Base-by-base conservation (phyloP, 2,888 invertebrate species). In the Cheilosia scutellata region DNA sequence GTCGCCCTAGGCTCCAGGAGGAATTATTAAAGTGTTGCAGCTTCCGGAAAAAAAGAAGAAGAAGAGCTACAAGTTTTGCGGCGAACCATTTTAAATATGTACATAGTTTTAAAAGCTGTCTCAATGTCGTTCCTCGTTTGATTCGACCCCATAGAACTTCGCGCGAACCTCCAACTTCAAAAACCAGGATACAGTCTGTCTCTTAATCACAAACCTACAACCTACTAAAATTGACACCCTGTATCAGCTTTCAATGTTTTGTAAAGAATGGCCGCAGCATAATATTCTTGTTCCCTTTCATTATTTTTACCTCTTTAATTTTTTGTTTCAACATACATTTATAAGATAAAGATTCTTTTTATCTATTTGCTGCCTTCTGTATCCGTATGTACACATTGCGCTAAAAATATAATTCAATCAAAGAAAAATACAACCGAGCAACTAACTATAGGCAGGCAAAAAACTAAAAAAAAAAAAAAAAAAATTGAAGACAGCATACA, bases 351-450 rank as follows among this genome's bases (percentile, higher is more conserved):
- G 25, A 51, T 47, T 65, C 42, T 27, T 51, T 25, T 37, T 44
- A 2, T 16, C 27, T 58, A 49, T 76, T 37, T n/a, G 49, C 9
- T 68, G n/a, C 60, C 66, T 74, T 29, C 47, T 72, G 47, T 44
- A 16, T 57, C 9, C 11, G 31, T 53, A 33, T 44, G 44, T 57
- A 78, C 44, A 55, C 29, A 74, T 74, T 83, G 53, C 80, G 80
- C 84, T 84, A 84, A 84, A 84, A 84, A 84, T 84, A 84, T 84
- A 84, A 75, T 84, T 84, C 80, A 80, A 79, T 80, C 74, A 80
- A 75, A 84, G 70, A 66, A 79, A 62, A 33, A 63, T 57, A 83
- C 68, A 80, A 75, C 51, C 79, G 42, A 57, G 42, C 72, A 57
- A 47, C 63, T 33, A 57, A 47, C 63, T 33, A 79, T 79, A 74